Conservation (phyloP, 2,113 vertebrate species). For the Archilochus colubris region DNA sequence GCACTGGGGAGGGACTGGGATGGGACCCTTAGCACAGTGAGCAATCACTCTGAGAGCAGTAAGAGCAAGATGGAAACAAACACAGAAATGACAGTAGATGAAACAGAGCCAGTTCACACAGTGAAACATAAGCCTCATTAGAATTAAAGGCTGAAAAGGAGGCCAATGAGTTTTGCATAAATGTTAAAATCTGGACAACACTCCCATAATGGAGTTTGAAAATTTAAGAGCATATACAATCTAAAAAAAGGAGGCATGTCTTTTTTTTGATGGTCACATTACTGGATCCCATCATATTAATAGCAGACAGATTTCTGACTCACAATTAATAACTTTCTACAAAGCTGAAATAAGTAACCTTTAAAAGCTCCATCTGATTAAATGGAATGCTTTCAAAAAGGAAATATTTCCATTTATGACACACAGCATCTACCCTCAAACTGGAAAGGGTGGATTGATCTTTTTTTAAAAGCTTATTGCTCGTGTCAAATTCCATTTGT, state of each 20-base stretch:
- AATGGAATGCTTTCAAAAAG: background rate
- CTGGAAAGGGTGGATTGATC: background rate
- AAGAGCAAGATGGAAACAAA: background rate
- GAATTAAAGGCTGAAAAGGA: background rate
- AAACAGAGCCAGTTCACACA: background rate
- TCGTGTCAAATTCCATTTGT: background rate
- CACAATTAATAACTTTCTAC: background rate
- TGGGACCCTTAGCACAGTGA: background rate
- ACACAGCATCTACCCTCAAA: background rate
- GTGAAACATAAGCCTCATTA: background rate
- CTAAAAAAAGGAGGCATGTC: background rate
- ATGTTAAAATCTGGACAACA: background rate
- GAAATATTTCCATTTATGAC: background rate
- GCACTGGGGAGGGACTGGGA: background rate
- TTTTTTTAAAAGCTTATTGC: background rate
- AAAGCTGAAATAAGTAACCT: background rate
- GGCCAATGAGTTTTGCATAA: background rate
- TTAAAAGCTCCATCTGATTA: background rate
- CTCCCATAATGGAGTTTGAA: background rate
- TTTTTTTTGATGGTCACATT: background rate
- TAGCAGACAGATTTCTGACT: background rate
- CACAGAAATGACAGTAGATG: background rate
- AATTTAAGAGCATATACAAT: background rate
- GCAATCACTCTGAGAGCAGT: background rate
- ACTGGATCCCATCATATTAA: background rate